These are phyloP conservation scores for Mus spicilegus DNA, from an alignment of 2,113 vertebrate genomes.

Conservation along the genomic window DNA sequence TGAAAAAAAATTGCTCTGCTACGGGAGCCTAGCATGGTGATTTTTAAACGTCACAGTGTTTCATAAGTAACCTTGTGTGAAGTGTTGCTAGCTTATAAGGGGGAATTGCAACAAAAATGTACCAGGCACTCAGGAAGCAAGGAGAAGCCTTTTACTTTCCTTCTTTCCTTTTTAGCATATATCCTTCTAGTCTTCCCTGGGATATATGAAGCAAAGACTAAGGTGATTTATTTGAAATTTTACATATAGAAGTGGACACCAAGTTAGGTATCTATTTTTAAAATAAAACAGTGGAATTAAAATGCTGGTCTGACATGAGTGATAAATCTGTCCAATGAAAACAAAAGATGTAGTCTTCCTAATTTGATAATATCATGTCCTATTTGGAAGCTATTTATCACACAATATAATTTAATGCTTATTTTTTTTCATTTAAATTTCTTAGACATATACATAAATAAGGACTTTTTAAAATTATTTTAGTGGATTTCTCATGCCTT, in stretches of 20 bases:
- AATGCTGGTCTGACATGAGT: constrained; percentile 34
- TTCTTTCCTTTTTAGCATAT: constrained; percentile 38
- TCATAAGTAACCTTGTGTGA: constrained; percentile 89
- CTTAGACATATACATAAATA: constrained; percentile 20
- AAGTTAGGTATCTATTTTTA: constrained; percentile 3
- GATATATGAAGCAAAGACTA: constrained; percentile 49
- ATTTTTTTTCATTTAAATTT: constrained; percentile 47
- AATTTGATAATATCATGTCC: constrained; percentile 14
- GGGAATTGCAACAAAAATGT: constrained; percentile 80
- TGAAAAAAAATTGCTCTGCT: constrained; percentile 91
- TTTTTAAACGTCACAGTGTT: constrained; percentile 93
- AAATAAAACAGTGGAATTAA: not conserved
- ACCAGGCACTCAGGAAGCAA: constrained; percentile 67
- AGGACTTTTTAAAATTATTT: constrained; percentile 63
- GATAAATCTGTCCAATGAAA: constrained; percentile 32
- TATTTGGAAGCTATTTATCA: constrained; percentile 50
- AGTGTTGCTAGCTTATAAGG: constrained; percentile 82
- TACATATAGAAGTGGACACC: not conserved
- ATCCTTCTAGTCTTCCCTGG: constrained; percentile 56
- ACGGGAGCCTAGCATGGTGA: constrained; percentile 89
- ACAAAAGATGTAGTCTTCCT: not conserved
- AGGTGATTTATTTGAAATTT: constrained; percentile 66
- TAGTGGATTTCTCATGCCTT: constrained; percentile 56
- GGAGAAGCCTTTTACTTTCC: constrained; percentile 47
- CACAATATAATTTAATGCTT: constrained; percentile 57